These are phyloP conservation scores for Macrosteles quadrilineatus DNA, from an alignment of 1,140 invertebrate genomes.

Conservation along the genomic window DNA sequence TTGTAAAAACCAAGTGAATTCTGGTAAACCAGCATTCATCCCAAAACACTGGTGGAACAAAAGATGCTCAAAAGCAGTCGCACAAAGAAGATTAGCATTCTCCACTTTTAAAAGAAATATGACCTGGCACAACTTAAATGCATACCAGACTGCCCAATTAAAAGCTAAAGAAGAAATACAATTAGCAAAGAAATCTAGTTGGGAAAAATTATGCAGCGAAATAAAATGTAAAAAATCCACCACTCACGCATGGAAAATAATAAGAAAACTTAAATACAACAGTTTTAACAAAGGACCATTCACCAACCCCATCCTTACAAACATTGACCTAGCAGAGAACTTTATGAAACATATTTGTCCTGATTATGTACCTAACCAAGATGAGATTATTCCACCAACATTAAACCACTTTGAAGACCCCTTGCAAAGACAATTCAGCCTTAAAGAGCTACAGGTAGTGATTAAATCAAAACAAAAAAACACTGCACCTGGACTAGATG, in stretches of 20 bases:
- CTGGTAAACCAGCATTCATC: not conserved
- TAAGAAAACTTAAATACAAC: not conserved
- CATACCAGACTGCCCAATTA: not conserved
- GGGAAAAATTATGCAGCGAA: not conserved
- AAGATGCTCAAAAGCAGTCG: slow-evolving; percentile 1
- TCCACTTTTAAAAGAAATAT: slow-evolving; percentile 1
- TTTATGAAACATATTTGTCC: slow-evolving; percentile 6
- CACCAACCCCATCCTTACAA: not conserved
- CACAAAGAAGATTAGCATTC: slow-evolving; percentile 15
- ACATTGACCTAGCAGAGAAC: not conserved
- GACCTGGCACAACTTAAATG: not conserved
- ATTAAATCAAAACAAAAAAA: slow-evolving; percentile 7
- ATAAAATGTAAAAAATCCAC: not conserved
- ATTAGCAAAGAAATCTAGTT: not conserved
- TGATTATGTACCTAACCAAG: slow-evolving; percentile 10
- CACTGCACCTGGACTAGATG: not conserved
- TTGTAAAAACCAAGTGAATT: not conserved
- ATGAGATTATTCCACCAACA: not conserved
- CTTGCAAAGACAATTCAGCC: not conserved
- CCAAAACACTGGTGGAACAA: not conserved
- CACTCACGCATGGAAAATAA: not conserved
- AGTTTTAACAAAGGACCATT: not conserved
- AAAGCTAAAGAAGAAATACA: not conserved
- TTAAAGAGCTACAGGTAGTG: not conserved
- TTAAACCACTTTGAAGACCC: not conserved